Evolutionary conservation across 2,888 invertebrate species (phyloP).

Genomic region (Agrilus mali): DNA sequence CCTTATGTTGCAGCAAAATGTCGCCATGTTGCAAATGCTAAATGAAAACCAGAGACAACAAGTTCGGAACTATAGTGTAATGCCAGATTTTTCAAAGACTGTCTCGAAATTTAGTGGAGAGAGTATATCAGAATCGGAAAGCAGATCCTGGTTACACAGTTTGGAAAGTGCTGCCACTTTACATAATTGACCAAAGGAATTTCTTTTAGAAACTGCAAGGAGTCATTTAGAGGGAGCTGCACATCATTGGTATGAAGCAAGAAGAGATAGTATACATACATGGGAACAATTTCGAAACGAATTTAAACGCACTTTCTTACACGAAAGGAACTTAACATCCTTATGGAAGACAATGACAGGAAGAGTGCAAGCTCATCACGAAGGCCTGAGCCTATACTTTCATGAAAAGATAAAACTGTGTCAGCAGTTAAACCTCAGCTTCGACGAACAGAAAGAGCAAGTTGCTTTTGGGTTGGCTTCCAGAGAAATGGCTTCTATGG

Average conservation of each 20-base stretch:
- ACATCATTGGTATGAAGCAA: background rate
- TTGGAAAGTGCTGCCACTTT: background rate
- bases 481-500: constrained; percentile 4
- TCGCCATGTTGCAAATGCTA: background rate
- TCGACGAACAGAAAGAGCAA: background rate
- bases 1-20: too few species aligned
- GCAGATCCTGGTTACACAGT: background rate
- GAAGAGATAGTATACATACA: background rate
- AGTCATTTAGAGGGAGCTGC: background rate
- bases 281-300: background rate
- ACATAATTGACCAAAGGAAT: background rate
- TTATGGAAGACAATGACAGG: background rate
- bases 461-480: background rate
- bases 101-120: background rate
- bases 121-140: background rate
- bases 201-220: background rate
- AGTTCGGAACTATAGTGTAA: background rate
- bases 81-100: background rate
- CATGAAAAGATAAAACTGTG: background rate
- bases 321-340: background rate
- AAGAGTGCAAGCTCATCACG: background rate
- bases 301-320: background rate
- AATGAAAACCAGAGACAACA: background rate
- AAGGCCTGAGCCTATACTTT: background rate
- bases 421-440: background rate